phyloP scores from a whole-genome alignment of 2,113 vertebrate genomes.

The Hydropotes inermis region DNA sequence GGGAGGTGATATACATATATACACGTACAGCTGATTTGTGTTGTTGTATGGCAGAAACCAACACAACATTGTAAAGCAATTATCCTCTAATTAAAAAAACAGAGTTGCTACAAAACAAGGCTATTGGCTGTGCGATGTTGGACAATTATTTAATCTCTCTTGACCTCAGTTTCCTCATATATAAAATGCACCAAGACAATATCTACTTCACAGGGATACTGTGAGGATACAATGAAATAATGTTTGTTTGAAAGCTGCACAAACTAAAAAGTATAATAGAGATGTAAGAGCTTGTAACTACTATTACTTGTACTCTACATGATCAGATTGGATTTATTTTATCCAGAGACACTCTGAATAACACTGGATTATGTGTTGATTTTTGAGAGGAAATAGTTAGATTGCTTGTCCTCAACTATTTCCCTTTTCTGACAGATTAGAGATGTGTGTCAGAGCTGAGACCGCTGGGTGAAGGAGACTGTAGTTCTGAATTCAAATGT shows the following conservation, averaged over 20 bases:
- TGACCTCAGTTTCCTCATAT: neutral
- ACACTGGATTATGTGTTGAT: neutral
- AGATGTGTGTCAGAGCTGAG: conserved; percentile 24
- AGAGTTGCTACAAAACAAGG: neutral
- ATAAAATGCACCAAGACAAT: neutral
- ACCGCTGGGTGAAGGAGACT: conserved; percentile 1
- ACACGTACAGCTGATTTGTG: neutral
- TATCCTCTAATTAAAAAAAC: neutral
- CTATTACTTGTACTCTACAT: neutral
- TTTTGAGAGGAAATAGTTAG: neutral
- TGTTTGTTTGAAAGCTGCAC: neutral
- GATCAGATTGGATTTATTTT: neutral
- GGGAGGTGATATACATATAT: neutral
- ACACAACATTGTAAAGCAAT: neutral
- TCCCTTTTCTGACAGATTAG: neutral
- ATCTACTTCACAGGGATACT: neutral
- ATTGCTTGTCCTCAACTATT: neutral
- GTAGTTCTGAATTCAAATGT: conserved; percentile 32
- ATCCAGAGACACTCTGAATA: neutral
- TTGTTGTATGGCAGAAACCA: neutral
- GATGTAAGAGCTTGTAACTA: neutral
- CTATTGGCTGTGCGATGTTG: neutral
- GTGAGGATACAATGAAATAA: neutral
- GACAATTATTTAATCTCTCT: conserved; percentile 1
- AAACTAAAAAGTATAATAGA: neutral